These are phyloP conservation scores for Mongoloraphidia duomilia DNA, from an alignment of 2,888 invertebrate genomes.

Conservation along the genomic window DNA sequence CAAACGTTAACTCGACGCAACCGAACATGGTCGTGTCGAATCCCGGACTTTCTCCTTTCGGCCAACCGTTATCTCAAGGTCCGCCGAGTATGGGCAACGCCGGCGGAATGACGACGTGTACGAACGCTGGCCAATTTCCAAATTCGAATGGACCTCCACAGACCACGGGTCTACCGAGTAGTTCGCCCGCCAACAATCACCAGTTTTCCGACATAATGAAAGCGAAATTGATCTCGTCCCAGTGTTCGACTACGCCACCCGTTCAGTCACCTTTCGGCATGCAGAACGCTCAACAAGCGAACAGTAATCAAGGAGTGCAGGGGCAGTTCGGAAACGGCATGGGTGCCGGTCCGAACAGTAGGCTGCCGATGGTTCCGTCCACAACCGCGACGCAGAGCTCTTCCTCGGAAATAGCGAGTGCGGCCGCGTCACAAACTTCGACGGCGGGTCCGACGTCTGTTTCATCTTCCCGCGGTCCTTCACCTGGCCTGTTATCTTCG, in stretches of 20 bases:
- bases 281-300: slow-evolving; percentile 20
- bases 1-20: slow-evolving; percentile 34
- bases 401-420: slow-evolving; percentile 39
- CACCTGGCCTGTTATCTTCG: slow-evolving; percentile 29
- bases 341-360: slow-evolving; percentile 15
- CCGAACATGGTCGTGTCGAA: slow-evolving; percentile 41
- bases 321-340: slow-evolving; percentile 28
- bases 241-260: slow-evolving; percentile 19
- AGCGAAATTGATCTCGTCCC: slow-evolving; percentile 34
- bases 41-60: slow-evolving; percentile 55
- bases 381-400: slow-evolving; percentile 27
- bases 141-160: slow-evolving; percentile 43
- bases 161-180: slow-evolving; percentile 24
- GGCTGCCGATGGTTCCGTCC: slow-evolving; percentile 22
- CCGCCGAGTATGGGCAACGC: slow-evolving; percentile 16
- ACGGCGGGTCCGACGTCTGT: slow-evolving; percentile 44
- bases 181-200: slow-evolving; percentile 36
- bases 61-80: slow-evolving; percentile 41
- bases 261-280: slow-evolving; percentile 27
- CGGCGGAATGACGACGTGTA: slow-evolving; percentile 18
- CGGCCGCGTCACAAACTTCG: slow-evolving; percentile 38
- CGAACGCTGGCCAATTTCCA: slow-evolving; percentile 33
- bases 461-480: slow-evolving; percentile 42
- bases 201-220: slow-evolving; percentile 46
- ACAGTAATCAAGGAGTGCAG: slow-evolving; percentile 21